Conservation (phyloP, 1,140 invertebrate genomes). For the Augochlora pura region DNA sequence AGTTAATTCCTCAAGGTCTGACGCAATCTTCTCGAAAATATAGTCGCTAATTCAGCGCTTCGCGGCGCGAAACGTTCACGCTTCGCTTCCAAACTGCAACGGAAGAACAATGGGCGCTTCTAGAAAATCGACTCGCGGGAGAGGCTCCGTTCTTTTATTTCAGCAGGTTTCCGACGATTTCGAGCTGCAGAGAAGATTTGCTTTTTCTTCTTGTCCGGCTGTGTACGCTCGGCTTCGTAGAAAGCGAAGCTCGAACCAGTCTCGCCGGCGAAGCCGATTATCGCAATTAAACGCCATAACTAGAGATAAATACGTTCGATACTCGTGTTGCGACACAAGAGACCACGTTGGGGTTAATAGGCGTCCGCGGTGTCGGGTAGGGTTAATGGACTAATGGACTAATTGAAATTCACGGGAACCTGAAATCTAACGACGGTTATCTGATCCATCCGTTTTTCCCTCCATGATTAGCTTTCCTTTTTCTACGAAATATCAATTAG, state of each 20-base stretch:
- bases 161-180: background rate
- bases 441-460: background rate
- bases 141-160: too few relatives aligned
- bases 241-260: background rate
- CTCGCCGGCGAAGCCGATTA: background rate
- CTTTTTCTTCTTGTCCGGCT: background rate
- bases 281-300: slow-evolving; percentile 5
- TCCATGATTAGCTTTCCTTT: background rate
- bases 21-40: slow-evolving; percentile 12
- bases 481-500: too few relatives aligned
- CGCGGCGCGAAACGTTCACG: background rate
- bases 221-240: background rate
- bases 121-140: background rate
- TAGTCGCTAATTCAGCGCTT: background rate
- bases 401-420: slow-evolving; percentile 18
- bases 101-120: background rate
- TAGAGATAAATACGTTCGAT: slow-evolving; percentile 7
- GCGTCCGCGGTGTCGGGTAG: background rate
- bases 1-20: slow-evolving; percentile 10
- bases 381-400: slow-evolving; percentile 9
- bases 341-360: background rate
- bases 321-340: slow-evolving; percentile 4
- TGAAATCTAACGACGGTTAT: background rate
- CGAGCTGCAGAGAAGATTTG: background rate
- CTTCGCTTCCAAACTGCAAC: background rate